A percentile compares a stretch with the other conserved stretches of the same genome.
phyloP scores from a whole-genome alignment of 2,888 invertebrate genomes.

The Diarsia mendica region DNA sequence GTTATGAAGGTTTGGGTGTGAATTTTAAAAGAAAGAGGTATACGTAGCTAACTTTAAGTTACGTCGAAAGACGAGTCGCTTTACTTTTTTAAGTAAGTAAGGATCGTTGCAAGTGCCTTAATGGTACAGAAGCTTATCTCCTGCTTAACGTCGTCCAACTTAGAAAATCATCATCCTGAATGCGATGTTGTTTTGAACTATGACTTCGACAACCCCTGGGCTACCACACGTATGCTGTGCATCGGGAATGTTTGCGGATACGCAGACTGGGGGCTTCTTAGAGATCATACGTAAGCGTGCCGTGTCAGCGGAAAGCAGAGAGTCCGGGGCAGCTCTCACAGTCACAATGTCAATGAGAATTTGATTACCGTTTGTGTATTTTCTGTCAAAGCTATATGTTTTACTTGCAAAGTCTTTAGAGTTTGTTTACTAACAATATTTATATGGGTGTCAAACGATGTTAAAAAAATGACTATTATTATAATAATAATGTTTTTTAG shows the following conservation, averaged over 20 bases:
- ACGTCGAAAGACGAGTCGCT: too few relatives aligned
- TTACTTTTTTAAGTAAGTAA: background rate
- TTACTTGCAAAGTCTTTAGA: background rate
- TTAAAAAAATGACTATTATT: background rate
- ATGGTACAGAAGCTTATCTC: background rate
- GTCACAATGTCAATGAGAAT: background rate
- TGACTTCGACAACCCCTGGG: background rate
- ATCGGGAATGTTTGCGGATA: background rate
- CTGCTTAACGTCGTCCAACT: background rate
- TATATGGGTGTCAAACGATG: background rate
- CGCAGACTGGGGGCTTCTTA: background rate
- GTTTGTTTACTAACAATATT: background rate
- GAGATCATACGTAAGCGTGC: background rate
- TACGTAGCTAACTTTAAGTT: too few relatives aligned
- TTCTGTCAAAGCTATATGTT: background rate
- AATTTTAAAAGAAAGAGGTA: conserved; percentile 16
- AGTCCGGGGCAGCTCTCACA: background rate
- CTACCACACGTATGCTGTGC: background rate
- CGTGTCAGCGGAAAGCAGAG: too few relatives aligned
- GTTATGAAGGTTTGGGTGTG: conserved; percentile 6
- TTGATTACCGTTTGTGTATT: background rate
- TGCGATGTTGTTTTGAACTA: too few relatives aligned
- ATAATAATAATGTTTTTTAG: background rate
- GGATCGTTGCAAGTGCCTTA: background rate
- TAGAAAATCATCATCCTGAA: too few relatives aligned